Evolutionary conservation across 2,888 invertebrate species (phyloP), one percentile per base, ranked within the genome.

Genomic region (Standfussiana lucernea): DNA sequence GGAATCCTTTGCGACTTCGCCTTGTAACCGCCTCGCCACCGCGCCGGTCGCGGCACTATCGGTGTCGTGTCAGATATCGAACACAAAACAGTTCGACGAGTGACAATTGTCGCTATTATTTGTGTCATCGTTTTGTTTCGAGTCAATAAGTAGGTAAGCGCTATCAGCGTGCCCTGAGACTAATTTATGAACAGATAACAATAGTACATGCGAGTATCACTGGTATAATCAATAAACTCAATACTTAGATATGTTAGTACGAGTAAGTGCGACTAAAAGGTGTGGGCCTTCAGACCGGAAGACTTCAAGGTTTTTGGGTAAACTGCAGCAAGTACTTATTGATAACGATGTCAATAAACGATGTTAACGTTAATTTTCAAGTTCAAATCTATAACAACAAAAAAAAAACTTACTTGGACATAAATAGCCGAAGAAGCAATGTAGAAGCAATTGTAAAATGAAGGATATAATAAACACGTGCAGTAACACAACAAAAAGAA

Each of bases 111-210:
- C 47, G 37, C 71, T 74, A 50, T 68, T 71, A 68, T 74, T 78
- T 78, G 40, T 73, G 45, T 35, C 2, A 67, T 81, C 53, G 75
- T 56, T 85, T 84, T 56, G 69, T 72, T 68, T 84, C 59, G 45
- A 72, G 45, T 53, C 50, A 68, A 45, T 76, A 76, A 65, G 71
- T 79, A 72, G 79, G 69, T 64, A 70, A 62, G 64, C 62, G 66
- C 70, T 86, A 79, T 84, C 83, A 62, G 35, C n/a, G 56, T 64
- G 77, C 68, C 61, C 77, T 77, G 77, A 28, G 83, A 72, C 86
- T 86, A 74, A 78, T 75, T 73, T 77, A 77, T 75, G 72, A 67
- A 56, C 45, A 77, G 79, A 84, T 86, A 84, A 70, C 68, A 71
- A 61, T 73, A 24, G 59, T 32, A 61, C 37, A 53, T 65, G 56